Evolutionary conservation across 2,797 vertebrate species (phyloP).

Genomic region (Diceros bicornis): DNA sequence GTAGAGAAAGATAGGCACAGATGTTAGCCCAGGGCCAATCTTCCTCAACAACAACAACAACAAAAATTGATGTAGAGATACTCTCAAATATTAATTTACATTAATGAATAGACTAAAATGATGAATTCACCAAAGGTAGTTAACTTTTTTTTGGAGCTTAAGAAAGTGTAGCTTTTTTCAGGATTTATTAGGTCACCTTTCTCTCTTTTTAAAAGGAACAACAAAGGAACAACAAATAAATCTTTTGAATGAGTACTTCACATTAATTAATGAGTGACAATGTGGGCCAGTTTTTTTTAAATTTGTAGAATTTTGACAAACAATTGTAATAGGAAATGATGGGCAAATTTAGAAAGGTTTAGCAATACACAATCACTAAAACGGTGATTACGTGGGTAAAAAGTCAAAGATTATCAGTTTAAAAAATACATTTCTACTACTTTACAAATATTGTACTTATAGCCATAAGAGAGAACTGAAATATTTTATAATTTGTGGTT

Average conservation of each 20-base stretch:
- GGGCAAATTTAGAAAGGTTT: conserved; percentile 13
- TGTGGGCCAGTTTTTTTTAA: neutral
- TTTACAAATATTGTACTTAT: conserved; percentile 61
- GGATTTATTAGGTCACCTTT: conserved; percentile 34
- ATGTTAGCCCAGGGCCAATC: no score
- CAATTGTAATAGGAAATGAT: conserved; percentile 28
- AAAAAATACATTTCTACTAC: neutral
- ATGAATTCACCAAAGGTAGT: conserved; percentile 21
- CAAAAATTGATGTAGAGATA: neutral
- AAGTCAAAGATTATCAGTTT: neutral
- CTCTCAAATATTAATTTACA: conserved; percentile 36
- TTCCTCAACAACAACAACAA: no score
- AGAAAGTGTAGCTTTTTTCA: neutral
- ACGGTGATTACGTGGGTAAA: neutral
- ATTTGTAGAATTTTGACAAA: neutral
- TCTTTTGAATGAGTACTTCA: conserved; percentile 11
- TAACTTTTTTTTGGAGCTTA: neutral
- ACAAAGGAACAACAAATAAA: neutral
- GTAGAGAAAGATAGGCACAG: no score
- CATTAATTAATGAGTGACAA: neutral
- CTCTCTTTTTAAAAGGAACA: neutral
- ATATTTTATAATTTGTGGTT: neutral
- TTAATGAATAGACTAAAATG: neutral
- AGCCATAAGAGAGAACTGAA: neutral
- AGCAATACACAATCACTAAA: neutral